Percentiles rank a stretch among this genome's conserved stretches.
These are phyloP conservation scores for Synergus umbraculus DNA, from an alignment of 2,888 invertebrate species.

Conservation along the genomic window DNA sequence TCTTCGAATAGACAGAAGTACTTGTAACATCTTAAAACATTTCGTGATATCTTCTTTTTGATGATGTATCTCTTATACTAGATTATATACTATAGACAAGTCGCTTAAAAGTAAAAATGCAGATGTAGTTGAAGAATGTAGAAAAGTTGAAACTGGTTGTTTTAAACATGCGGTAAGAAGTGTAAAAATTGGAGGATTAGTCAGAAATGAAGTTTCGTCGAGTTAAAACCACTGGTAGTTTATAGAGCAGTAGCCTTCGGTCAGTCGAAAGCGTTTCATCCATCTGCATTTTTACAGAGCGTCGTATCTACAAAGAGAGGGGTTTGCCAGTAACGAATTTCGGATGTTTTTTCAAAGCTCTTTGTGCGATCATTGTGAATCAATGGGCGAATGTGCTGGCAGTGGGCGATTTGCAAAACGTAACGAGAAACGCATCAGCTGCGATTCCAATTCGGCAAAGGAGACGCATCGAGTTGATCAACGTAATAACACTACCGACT, in stretches of 20 bases:
- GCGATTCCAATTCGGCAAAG: slow-evolving; percentile 35
- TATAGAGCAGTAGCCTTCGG: neutral
- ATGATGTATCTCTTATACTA: too few relatives aligned
- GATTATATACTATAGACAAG: too few relatives aligned
- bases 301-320: slow-evolving; percentile 27
- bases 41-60: too few relatives aligned
- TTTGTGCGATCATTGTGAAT: slow-evolving; percentile 35
- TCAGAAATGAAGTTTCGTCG: neutral
- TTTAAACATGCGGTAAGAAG: neutral
- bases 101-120: too few relatives aligned
- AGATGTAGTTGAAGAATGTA: too few relatives aligned
- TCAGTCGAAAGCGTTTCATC: slow-evolving; percentile 39
- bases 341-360: slow-evolving; percentile 51
- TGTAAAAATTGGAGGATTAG: neutral
- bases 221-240: neutral
- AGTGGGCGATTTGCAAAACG: slow-evolving; percentile 28
- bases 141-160: too few relatives aligned
- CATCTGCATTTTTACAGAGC: slow-evolving; percentile 28
- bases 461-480: slow-evolving; percentile 39
- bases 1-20: neutral
- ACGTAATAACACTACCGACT: slow-evolving; percentile 40
- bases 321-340: slow-evolving; percentile 30
- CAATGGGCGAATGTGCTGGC: slow-evolving; percentile 24
- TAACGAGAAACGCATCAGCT: slow-evolving; percentile 30
- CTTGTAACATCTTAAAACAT: neutral